A percentile compares a stretch with the other conserved stretches of the same genome.
Conservation (phyloP, 2,797 vertebrate genomes). For the Tokudaia tokunoshimensis region DNA sequence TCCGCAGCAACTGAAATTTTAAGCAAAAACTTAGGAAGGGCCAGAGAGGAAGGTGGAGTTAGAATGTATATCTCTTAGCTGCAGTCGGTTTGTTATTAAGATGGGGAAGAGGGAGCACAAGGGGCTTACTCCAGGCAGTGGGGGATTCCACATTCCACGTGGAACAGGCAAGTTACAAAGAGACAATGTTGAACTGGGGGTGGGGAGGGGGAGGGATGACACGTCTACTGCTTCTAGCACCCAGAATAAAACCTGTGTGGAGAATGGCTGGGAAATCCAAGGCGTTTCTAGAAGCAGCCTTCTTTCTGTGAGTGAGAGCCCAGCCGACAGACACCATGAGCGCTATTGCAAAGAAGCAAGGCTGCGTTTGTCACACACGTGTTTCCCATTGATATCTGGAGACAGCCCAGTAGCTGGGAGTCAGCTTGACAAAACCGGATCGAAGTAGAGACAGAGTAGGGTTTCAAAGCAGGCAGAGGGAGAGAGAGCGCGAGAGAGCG, state of each 20-base stretch:
- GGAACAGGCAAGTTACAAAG: background rate
- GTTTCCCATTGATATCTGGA: constrained; percentile 93
- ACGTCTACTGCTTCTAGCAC: background rate
- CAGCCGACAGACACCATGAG: constrained; percentile 61
- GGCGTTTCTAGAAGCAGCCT: constrained; percentile 46
- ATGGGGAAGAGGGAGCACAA: background rate
- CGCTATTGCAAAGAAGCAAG: constrained; percentile 23
- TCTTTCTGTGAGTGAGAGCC: constrained; percentile 53
- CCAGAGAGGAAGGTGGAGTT: constrained; percentile 78
- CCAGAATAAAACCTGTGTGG: background rate
- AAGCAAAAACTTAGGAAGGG: constrained; percentile 74
- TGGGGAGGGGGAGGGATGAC: fast-evolving
- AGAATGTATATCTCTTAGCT: constrained; percentile 55
- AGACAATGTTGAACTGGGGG: background rate
- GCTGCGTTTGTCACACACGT: constrained; percentile 88
- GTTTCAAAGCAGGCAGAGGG: constrained; percentile 90
- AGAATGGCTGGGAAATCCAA: constrained; percentile 30
- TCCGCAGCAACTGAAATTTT: constrained; percentile 74
- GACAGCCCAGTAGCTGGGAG: constrained; percentile 90
- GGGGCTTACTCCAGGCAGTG: background rate
- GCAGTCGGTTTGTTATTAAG: constrained; percentile 3
- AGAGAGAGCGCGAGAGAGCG: constrained; percentile 86
- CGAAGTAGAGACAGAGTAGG: constrained; percentile 87
- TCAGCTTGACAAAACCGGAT: constrained; percentile 89
- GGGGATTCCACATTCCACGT: fast-evolving